These are phyloP conservation scores for Melikaiella ostensackeni DNA, from an alignment of 2,888 invertebrate genomes.

Conservation along the genomic window DNA sequence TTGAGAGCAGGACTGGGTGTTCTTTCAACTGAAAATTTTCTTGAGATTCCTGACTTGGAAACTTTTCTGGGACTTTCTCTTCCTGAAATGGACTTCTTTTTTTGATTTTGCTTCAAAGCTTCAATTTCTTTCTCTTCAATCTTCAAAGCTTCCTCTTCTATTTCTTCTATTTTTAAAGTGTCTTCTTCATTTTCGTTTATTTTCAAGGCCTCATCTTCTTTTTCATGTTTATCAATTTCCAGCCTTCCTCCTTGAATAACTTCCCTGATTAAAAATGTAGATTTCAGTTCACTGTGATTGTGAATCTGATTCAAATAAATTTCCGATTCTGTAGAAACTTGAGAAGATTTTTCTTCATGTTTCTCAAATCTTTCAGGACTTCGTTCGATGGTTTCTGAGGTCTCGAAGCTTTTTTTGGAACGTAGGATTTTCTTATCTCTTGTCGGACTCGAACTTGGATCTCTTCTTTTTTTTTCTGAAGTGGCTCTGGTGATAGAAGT, in stretches of 20 bases:
- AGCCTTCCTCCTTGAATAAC: neutral
- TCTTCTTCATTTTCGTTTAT: neutral
- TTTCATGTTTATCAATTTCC: neutral
- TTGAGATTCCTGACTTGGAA: neutral
- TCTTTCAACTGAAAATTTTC: neutral
- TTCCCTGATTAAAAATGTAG: constrained; percentile 9
- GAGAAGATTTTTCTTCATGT: neutral
- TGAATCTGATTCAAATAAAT: neutral
- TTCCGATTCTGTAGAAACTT: neutral
- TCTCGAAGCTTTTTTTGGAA: neutral
- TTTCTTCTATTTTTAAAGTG: neutral
- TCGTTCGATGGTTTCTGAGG: neutral
- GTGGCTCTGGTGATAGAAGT: neutral
- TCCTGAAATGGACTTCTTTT: neutral
- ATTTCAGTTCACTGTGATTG: constrained; percentile 2
- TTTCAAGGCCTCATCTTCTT: neutral
- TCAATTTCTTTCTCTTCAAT: constrained; percentile 10
- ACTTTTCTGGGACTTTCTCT: neutral
- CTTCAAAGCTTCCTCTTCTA: neutral
- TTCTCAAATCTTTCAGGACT: neutral
- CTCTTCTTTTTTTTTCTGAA: neutral
- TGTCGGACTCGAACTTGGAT: neutral
- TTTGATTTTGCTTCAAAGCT: neutral
- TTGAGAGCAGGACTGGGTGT: constrained; percentile 7
- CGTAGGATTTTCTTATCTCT: neutral